Base-by-base conservation (phyloP, 2,888 invertebrate genomes). In the Acrobasis consociella region DNA sequence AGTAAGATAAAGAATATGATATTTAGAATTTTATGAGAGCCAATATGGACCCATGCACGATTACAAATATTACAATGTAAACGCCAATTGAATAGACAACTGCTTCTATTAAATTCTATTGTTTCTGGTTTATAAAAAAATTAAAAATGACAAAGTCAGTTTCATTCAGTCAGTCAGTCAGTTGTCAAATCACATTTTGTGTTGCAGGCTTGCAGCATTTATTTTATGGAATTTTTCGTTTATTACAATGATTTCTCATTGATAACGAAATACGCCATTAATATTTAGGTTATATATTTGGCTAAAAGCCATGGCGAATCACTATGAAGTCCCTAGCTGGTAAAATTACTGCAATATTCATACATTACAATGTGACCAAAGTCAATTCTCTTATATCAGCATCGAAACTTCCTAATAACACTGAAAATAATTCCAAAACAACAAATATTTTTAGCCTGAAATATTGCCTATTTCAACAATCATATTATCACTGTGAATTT, bases 281-380 rank as follows among this genome's bases (percentile, higher is more conserved):
- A 2, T n/a, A 22, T 52, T 16, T 51, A 52, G 9, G 9, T 22
- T 31, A 42, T 13, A 15, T 61, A 46, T 31, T 16, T 55, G 2
- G 9, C 17, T 49, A 17, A 16, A 37, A 68, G 72, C 64, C 68
- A 96, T 97, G 97, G 96, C 97, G 59, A 97, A 96, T 82, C 97
- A 97, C 89, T 97, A 98, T 81, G 97, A 98, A 89, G 96, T 98
- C 68, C 98, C 98, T 53, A 96, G 93, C 86, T 98, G 98, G 97
- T 97, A 94, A 92, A 67, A 53, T 31, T 39, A 7, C 9, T 51
- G 10, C 13, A 17, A 31, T 51, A 16, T 38, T 42, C 37, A 5
- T 31, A 37, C 9, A 31, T 42, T 49, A 52, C 16, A 42, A 56
- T 9, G 0, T 38, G 51, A 39, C 51, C 39, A 60, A 60, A 22